A percentile compares a stretch with the other conserved stretches of the same genome.
Conservation (phyloP, 2,888 invertebrate species). For the Eupithecia insigniata region DNA sequence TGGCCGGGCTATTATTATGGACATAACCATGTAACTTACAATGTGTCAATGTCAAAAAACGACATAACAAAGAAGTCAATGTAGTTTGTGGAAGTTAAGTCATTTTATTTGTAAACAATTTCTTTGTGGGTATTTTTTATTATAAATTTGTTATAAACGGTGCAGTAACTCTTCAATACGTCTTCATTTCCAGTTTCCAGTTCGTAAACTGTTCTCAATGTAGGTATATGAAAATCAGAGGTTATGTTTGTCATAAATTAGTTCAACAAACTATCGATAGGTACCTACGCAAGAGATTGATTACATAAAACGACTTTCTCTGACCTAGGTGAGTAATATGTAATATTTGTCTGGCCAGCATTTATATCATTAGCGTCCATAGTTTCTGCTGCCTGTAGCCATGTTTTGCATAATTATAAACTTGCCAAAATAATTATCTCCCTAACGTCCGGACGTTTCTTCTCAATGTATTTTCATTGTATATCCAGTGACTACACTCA, state of each 20-base stretch:
- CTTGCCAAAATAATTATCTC: not conserved
- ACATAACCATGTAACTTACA: too few relatives aligned
- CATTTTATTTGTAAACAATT: not conserved
- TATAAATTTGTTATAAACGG: not conserved
- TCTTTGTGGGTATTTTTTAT: not conserved
- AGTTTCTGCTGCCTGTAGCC: not conserved
- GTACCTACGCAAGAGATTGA: not conserved
- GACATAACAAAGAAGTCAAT: too few relatives aligned
- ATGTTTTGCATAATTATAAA: not conserved
- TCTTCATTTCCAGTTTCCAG: not conserved
- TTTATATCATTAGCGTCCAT: slow-evolving; percentile 1
- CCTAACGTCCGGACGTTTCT: not conserved
- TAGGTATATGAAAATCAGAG: not conserved
- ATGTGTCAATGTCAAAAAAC: too few relatives aligned
- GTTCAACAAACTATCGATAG: slow-evolving; percentile 5
- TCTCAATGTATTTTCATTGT: not conserved
- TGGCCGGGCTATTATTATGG: too few relatives aligned
- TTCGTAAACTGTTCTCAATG: not conserved
- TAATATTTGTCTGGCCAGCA: not conserved
- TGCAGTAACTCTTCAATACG: not conserved
- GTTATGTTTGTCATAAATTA: not conserved
- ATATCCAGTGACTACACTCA: not conserved
- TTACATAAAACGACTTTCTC: slow-evolving; percentile 7
- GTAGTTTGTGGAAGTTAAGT: too few relatives aligned
- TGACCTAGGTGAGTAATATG: slow-evolving; percentile 1